A percentile compares a stretch with the other conserved stretches of the same genome.
These are phyloP conservation scores for Cladorhizidae sp. DNA, from an alignment of 37 sponge, comb jelly and placozoan genomes.

Conservation along the genomic window DNA sequence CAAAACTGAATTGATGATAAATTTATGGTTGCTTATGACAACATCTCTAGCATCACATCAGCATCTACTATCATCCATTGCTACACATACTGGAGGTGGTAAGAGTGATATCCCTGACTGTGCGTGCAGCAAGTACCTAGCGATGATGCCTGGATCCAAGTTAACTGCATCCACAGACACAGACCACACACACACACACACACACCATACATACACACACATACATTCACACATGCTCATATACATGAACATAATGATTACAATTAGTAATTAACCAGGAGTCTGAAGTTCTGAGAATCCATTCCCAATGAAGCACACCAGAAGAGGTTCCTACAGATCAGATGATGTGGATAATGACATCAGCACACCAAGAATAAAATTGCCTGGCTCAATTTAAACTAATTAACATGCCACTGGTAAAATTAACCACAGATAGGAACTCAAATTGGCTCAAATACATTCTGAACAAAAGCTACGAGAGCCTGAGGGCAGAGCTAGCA, in stretches of 20 bases:
- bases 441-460: no score
- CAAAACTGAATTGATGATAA: no score
- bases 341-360: no score
- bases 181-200: conserved; percentile 3
- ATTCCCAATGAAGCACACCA: conserved; percentile 81
- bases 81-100: conserved; percentile 80
- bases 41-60: no score
- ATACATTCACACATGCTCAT: no score
- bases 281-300: conserved; percentile 75
- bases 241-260: conserved; percentile 1
- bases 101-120: conserved; percentile 68
- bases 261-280: conserved; percentile 60
- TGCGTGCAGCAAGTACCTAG: conserved; percentile 40
- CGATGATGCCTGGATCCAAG: conserved; percentile 40
- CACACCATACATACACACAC: not conserved
- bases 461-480: no score
- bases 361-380: no score
- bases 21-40: no score
- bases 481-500: no score
- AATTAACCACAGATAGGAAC: no score
- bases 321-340: conserved; percentile 71
- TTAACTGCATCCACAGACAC: not conserved
- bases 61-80: no score
- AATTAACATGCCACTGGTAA: no score
- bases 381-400: not conserved